Conservation (phyloP, 2,113 vertebrate species). For the Dryoscopus gambensis region DNA sequence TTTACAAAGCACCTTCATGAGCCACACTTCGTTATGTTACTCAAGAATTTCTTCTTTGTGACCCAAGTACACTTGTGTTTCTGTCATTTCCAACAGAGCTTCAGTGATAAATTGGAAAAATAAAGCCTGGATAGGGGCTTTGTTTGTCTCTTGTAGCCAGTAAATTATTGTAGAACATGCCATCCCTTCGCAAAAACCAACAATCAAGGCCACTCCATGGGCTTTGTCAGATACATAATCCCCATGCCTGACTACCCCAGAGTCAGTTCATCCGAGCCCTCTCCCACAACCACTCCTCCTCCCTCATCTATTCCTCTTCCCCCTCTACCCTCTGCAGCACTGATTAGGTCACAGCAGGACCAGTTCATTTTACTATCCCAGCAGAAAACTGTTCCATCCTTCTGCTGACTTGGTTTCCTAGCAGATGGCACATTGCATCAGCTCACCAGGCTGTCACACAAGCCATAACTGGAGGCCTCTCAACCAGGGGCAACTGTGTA, state of each 20-base stretch:
- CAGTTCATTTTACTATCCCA: neutral
- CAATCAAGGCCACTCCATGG: neutral
- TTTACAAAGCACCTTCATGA: neutral
- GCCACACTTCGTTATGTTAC: accelerated
- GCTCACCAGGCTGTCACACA: neutral
- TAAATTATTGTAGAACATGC: neutral
- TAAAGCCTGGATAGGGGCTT: neutral
- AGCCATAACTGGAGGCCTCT: neutral
- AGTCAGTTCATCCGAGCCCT: neutral
- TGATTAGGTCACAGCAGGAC: neutral
- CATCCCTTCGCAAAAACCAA: neutral
- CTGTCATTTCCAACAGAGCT: neutral
- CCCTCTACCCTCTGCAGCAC: neutral
- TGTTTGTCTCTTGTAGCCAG: neutral
- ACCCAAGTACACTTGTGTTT: neutral
- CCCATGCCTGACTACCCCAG: neutral
- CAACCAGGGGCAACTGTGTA: neutral
- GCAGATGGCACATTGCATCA: conserved; percentile 13
- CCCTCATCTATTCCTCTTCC: neutral
- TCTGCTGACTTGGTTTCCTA: neutral
- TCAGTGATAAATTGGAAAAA: neutral
- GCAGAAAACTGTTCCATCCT: neutral
- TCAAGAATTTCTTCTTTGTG: neutral
- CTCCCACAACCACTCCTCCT: neutral
- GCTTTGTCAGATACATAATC: neutral